phyloP scores from a whole-genome alignment of 1,140 invertebrate genomes.

The Dendrolimus kikuchii region DNA sequence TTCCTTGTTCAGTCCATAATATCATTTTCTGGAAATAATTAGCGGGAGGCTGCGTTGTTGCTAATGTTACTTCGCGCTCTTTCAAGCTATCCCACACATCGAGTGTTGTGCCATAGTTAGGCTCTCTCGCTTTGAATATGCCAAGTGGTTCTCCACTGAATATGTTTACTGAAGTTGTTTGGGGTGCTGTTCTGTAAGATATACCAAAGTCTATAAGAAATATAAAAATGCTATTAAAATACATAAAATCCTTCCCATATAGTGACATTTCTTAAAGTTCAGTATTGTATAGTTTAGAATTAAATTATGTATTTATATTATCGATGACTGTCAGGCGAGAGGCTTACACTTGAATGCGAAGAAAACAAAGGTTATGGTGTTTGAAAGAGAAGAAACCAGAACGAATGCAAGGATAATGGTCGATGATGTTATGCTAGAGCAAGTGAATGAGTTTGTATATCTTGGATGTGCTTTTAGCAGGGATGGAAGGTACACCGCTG shows the following conservation, averaged over 20 bases:
- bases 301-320: too few relatives aligned
- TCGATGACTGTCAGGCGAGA: too few relatives aligned
- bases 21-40: conserved; percentile 97
- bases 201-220: background rate
- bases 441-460: too few relatives aligned
- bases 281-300: too few relatives aligned
- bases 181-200: conserved; percentile 7
- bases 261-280: too few relatives aligned
- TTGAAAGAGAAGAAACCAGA: too few relatives aligned
- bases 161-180: conserved; percentile 49
- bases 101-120: conserved; percentile 68
- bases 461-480: too few relatives aligned
- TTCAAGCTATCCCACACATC: conserved; percentile 80
- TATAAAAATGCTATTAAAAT: background rate
- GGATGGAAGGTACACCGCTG: too few relatives aligned
- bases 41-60: conserved; percentile 79
- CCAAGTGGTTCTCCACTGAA: conserved; percentile 73
- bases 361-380: too few relatives aligned
- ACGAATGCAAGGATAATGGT: too few relatives aligned
- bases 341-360: too few relatives aligned
- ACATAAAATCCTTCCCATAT: background rate
- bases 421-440: too few relatives aligned
- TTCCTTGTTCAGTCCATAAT: conserved; percentile 94
- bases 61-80: conserved; percentile 77
- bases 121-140: conserved; percentile 70